Evolutionary conservation across 2,113 vertebrate species (phyloP).

Genomic region (Dissostichus mawsoni): DNA sequence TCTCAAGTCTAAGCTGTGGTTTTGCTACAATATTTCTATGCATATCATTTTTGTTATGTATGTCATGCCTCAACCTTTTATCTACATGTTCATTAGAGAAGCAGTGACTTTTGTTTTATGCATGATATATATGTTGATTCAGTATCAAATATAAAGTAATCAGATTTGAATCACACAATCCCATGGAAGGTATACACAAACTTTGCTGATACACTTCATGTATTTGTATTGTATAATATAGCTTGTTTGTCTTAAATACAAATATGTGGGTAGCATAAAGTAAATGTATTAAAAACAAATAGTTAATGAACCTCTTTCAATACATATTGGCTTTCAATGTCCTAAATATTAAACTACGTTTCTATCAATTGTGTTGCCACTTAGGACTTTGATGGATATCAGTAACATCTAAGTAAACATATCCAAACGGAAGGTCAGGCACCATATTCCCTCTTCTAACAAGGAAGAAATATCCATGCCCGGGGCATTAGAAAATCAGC

Average conservation of each 20-base stretch:
- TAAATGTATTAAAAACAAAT: not conserved
- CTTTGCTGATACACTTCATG: not conserved
- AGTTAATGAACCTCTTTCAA: not conserved
- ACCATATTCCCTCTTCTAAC: constrained; percentile 41
- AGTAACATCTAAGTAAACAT: constrained; percentile 13
- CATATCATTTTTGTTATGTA: not conserved
- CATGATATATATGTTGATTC: not conserved
- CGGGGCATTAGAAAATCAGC: constrained; percentile 84
- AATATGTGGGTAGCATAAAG: not conserved
- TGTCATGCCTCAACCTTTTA: not conserved
- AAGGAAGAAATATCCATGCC: constrained; percentile 83
- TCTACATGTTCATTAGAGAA: not conserved
- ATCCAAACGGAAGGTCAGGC: constrained; percentile 54
- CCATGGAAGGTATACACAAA: not conserved
- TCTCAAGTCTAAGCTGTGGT: not conserved
- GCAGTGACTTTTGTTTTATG: not conserved
- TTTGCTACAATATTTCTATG: not conserved
- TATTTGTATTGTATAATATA: not conserved
- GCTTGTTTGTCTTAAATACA: not conserved
- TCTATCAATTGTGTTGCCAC: not conserved
- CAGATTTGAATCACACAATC: constrained; percentile 3
- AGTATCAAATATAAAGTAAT: not conserved
- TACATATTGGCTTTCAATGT: not conserved
- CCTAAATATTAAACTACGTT: not conserved
- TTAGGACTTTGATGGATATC: not conserved